These are phyloP conservation scores for Fragum fragum DNA, from an alignment of 2,888 invertebrate species.

Conservation along the genomic window DNA sequence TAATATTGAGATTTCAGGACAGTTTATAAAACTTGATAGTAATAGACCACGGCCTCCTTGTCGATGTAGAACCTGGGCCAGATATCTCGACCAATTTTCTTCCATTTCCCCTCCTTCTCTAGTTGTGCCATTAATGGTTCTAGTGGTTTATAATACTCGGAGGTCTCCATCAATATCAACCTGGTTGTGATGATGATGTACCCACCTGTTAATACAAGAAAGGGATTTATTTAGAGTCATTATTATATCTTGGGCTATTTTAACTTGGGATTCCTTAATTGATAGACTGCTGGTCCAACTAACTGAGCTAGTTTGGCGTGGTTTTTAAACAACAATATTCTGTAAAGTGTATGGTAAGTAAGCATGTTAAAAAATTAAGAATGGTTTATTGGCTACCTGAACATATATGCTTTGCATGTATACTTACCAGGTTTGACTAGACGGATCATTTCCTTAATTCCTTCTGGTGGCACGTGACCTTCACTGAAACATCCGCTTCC, in stretches of 20 bases:
- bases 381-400: no score
- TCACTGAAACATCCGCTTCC: constrained; percentile 75
- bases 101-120: constrained; percentile 78
- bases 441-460: constrained; percentile 57
- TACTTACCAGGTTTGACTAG: constrained; percentile 58
- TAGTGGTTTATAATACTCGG: constrained; percentile 82
- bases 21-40: constrained; percentile 38
- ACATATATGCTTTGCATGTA: no score
- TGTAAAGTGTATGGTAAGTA: no score
- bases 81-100: constrained; percentile 72
- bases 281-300: no score
- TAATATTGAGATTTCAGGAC: no score
- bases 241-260: no score
- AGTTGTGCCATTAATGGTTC: constrained; percentile 82
- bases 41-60: constrained; percentile 79
- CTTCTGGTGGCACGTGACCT: constrained; percentile 64
- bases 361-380: no score
- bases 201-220: constrained; percentile 81
- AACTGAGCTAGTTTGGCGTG: no score
- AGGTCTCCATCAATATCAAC: constrained; percentile 81
- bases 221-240: no score
- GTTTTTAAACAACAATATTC: no score
- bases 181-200: constrained; percentile 83
- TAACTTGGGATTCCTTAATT: no score
- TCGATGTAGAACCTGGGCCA: constrained; percentile 82